Conservation (phyloP, 1,140 invertebrate species). For the Zeugodacus cucurbitae region DNA sequence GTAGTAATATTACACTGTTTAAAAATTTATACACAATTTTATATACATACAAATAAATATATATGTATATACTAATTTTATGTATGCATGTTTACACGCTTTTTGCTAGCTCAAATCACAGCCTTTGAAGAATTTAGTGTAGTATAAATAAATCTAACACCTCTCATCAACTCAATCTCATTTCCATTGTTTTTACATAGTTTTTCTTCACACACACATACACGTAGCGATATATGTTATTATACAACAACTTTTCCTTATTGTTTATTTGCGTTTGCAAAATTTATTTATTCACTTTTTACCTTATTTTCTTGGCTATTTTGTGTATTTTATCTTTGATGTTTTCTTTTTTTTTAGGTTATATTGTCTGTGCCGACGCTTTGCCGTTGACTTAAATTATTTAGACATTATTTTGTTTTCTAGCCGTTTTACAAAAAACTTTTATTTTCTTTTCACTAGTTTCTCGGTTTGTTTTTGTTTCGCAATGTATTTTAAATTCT, state of each 20-base stretch:
- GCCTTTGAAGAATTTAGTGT: no score
- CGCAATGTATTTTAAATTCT: background rate
- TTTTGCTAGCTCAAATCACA: no score
- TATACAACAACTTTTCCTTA: constrained; percentile 23
- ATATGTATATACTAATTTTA: no score
- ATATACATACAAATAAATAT: no score
- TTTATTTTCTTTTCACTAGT: background rate
- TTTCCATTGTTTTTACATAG: no score
- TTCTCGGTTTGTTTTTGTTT: background rate
- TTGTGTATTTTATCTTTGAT: background rate
- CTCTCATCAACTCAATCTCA: background rate
- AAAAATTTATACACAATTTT: no score
- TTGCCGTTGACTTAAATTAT: background rate
- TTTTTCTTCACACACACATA: background rate
- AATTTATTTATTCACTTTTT: background rate
- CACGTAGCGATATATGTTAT: background rate
- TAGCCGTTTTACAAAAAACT: background rate
- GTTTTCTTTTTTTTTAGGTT: background rate
- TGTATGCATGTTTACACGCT: no score
- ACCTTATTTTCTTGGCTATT: background rate
- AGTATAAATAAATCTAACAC: background rate
- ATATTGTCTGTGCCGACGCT: background rate
- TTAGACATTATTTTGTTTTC: background rate
- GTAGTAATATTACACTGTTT: no score
- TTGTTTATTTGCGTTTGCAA: background rate